A percentile compares a stretch with the other conserved stretches of the same genome.
phyloP scores from a whole-genome alignment of 2,888 invertebrate species.

The Incurvaria masculella region DNA sequence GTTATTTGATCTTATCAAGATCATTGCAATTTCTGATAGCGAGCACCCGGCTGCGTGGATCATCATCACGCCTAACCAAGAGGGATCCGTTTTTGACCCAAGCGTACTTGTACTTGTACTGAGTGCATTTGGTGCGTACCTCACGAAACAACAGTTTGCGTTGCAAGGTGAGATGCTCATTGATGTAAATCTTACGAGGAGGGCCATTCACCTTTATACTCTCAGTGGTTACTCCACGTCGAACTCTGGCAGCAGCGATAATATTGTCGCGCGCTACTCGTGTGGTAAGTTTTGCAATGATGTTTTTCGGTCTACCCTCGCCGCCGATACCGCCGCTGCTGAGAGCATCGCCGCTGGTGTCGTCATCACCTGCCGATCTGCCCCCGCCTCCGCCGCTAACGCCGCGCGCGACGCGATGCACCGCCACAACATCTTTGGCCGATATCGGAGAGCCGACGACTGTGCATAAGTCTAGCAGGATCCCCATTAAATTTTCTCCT shows the following conservation, averaged over 20 bases:
- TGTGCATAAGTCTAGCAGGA: neutral
- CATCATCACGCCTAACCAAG: neutral
- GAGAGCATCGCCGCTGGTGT: neutral
- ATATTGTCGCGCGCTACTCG: slow-evolving; percentile 1
- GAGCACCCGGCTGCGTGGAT: neutral
- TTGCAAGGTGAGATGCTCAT: slow-evolving; percentile 3
- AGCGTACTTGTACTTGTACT: neutral
- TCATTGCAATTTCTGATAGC: neutral
- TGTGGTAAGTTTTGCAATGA: neutral
- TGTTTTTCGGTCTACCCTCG: neutral
- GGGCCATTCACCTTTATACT: neutral
- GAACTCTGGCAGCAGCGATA: neutral
- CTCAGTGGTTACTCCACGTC: neutral
- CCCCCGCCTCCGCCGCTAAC: no score
- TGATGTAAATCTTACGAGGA: neutral
- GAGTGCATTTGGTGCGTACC: neutral
- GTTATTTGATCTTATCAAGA: no score
- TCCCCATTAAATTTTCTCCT: neutral
- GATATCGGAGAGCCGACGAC: neutral
- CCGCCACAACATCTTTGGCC: neutral
- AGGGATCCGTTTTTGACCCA: neutral
- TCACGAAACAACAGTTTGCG: slow-evolving; percentile 1
- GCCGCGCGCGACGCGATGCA: neutral
- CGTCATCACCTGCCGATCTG: neutral
- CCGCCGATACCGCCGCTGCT: neutral